Conservation (phyloP, 2,888 invertebrate genomes). For the Barypeithes pellucidus region DNA sequence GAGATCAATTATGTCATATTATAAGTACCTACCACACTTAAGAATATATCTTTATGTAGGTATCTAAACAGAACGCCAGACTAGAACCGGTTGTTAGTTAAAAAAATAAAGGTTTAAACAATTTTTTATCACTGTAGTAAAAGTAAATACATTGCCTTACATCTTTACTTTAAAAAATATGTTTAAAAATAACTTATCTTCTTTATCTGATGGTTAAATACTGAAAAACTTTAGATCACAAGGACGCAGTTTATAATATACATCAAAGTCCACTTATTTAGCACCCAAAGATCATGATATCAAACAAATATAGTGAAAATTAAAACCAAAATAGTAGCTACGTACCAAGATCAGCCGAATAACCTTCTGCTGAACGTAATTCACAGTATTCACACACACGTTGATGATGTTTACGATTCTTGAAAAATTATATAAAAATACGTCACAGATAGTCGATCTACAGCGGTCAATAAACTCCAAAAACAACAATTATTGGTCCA, state of each 20-base stretch:
- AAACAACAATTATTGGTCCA: background rate
- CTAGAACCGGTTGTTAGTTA: no score
- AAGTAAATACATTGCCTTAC: no score
- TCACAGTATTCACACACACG: constrained; percentile 7
- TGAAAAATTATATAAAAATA: constrained; percentile 21
- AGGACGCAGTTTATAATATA: background rate
- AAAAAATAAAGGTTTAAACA: no score
- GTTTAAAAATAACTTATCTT: no score
- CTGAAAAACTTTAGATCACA: background rate
- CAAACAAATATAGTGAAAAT: constrained; percentile 6
- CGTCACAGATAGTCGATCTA: constrained; percentile 18
- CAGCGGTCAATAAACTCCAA: constrained; percentile 6
- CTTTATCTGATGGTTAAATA: background rate
- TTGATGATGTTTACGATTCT: constrained; percentile 20
- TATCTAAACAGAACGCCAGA: no score
- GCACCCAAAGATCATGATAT: constrained; percentile 4
- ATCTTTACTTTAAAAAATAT: no score
- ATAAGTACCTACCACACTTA: no score
- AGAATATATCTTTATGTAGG: no score
- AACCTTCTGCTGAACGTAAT: constrained; percentile 13
- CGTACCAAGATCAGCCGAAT: constrained; percentile 18
- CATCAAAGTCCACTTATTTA: constrained; percentile 7
- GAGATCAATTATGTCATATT: background rate
- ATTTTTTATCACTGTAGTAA: no score
- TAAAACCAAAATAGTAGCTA: constrained; percentile 1